Percentiles rank a stretch among this genome's conserved stretches.
Evolutionary conservation across 2,797 vertebrate genomes (phyloP).

Genomic region (Chloroceryle amazona): DNA sequence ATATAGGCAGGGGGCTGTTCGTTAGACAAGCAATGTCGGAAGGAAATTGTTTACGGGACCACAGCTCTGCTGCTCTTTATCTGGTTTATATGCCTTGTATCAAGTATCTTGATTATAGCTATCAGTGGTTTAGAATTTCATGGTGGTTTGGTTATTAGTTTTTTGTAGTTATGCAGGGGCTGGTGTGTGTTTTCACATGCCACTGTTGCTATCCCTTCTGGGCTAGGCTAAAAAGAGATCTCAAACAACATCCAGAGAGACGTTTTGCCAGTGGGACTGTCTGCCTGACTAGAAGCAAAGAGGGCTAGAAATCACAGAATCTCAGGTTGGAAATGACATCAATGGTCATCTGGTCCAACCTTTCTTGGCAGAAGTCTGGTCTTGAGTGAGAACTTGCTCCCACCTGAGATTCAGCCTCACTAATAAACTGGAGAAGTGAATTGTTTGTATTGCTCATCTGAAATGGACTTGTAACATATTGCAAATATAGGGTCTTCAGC

Average conservation of each 20-base stretch:
- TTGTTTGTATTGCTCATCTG: not conserved
- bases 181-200: not conserved
- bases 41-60: not conserved
- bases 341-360: not conserved
- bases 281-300: not conserved
- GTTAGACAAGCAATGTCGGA: not conserved
- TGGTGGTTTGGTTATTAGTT: not conserved
- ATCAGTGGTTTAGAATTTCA: not conserved
- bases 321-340: not conserved
- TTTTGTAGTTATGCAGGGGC: rapidly evolving
- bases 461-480: not conserved
- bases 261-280: not conserved
- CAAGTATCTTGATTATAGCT: not conserved
- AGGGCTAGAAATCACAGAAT: not conserved
- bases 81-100: not conserved
- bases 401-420: not conserved
- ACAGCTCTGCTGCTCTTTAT: not conserved
- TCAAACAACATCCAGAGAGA: not conserved
- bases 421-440: not conserved
- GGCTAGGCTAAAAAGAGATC: not conserved
- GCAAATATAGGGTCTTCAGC: not conserved
- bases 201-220: not conserved
- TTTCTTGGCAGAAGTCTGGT: not conserved
- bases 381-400: not conserved
- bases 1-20: not conserved